Conservation (phyloP, 2,113 vertebrate species). For the Ivindomyrus marchei region DNA sequence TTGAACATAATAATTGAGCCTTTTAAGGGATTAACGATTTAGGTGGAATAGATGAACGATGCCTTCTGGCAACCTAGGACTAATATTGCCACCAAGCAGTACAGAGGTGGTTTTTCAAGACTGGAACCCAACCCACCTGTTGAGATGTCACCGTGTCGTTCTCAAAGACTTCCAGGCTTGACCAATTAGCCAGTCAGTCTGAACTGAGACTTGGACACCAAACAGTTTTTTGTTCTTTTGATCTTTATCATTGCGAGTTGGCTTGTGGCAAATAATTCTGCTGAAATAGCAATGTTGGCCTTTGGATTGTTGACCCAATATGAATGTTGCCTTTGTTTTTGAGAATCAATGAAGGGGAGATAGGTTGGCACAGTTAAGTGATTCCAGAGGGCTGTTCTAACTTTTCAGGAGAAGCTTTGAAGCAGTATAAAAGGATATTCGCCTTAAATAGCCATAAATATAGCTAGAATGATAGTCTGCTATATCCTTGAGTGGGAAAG, state of each 20-base stretch:
- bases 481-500: slow-evolving; percentile 1
- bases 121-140: not conserved
- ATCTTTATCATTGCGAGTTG: not conserved
- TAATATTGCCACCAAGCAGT: not conserved
- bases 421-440: not conserved
- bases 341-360: not conserved
- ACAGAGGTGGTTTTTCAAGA: not conserved
- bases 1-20: not conserved
- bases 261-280: not conserved
- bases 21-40: not conserved
- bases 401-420: not conserved
- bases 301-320: not conserved
- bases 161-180: not conserved
- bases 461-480: not conserved
- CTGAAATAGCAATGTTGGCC: not conserved
- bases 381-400: not conserved
- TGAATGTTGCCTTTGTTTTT: not conserved
- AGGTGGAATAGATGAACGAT: not conserved
- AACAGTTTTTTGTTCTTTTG: not conserved
- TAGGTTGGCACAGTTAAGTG: not conserved
- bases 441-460: slow-evolving; percentile 10
- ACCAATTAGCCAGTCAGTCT: not conserved
- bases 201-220: not conserved
- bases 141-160: not conserved
- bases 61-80: not conserved